Base-by-base conservation (phyloP, 1,140 invertebrate species). In the Pseudomyrmex gracilis region DNA sequence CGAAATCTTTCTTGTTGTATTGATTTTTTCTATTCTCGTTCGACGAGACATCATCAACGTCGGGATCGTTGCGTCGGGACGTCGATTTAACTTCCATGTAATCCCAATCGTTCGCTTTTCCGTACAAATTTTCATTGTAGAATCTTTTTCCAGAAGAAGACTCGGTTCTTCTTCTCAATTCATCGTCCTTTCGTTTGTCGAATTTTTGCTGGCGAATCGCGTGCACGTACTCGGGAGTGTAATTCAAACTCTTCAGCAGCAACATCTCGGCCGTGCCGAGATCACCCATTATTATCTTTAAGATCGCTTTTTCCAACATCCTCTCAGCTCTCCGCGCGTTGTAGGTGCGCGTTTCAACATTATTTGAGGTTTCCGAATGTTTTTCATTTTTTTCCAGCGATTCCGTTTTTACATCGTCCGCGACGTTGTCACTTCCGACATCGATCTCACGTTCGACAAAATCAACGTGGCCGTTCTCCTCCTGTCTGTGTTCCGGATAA, bases 281-380 rank as follows among this genome's bases (percentile, higher is more conserved):
- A 5, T 94, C 91, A 5, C 94, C 93, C 4, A 90, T 92, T 24
- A 94, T 94, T 45, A 94, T 93, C 78, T 94, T 92, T 1, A 94
- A 49, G 3, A 94, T 93, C 0, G 93, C 94, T 61, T 94, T 93
- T 55, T 93, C 90, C 74, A 94, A 49, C 93, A 94, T 94, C 58
- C 92, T 93, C 34, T 94, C 91, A 17, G 94, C 67, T 58, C 90
- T 90, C 22, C 86, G 89, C 8, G 90, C 82, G 49, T 90, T 94
- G 68, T 92, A 89, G 12, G 55, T 13, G 64, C 51, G n/a, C n/a
- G n/a, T n/a, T 34, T 49, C 71, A 45, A 89, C 85, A 0, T 83
- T 73, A 0, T 89, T 71, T 0, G 89, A 87, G 2, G 70, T 68
- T 10, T 85, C 63, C 2, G 57, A 15, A 13, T 24, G 76, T 24